Conservation (phyloP, 2,113 vertebrate genomes). For the Sinocyclocheilus maitianheensis region DNA sequence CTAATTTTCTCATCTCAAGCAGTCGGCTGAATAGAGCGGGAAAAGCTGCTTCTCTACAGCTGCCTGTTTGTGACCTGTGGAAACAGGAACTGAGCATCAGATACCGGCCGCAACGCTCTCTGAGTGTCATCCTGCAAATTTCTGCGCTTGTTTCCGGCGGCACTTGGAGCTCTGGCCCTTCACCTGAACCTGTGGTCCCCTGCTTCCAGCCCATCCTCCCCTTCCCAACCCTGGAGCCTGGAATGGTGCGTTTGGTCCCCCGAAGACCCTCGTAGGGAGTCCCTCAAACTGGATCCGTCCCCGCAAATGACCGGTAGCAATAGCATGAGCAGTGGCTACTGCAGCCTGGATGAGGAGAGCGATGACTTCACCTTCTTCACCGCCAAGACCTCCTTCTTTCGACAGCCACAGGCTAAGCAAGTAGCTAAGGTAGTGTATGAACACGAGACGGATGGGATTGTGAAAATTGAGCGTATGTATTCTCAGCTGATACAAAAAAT, state of each 20-base stretch:
- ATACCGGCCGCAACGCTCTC: constrained; percentile 49
- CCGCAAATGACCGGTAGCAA: constrained; percentile 79
- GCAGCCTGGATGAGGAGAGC: constrained; percentile 93
- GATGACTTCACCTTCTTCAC: constrained; percentile 94
- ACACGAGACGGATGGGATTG: too few species aligned
- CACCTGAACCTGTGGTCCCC: constrained; percentile 61
- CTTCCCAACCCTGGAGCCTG: constrained; percentile 43
- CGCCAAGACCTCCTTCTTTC: constrained; percentile 93
- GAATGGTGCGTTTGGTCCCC: constrained; percentile 57
- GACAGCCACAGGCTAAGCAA: constrained; percentile 69
- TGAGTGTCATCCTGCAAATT: not conserved
- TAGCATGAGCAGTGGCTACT: constrained; percentile 98
- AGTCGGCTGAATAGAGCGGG: not conserved
- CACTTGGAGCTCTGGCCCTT: constrained; percentile 42
- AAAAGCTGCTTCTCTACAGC: constrained; percentile 24
- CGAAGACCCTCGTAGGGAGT: constrained; percentile 56
- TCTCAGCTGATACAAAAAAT: not conserved
- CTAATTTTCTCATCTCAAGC: constrained; percentile 9
- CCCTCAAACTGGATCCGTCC: constrained; percentile 54
- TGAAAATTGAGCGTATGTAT: too few species aligned
- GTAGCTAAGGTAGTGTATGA: constrained; percentile 79
- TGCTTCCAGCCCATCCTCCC: not conserved
- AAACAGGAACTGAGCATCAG: constrained; percentile 49
- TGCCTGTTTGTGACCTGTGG: constrained; percentile 31
- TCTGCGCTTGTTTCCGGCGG: not conserved